phyloP scores from a whole-genome alignment of 2,113 vertebrate species.

The Melanotaenia duboulayi region DNA sequence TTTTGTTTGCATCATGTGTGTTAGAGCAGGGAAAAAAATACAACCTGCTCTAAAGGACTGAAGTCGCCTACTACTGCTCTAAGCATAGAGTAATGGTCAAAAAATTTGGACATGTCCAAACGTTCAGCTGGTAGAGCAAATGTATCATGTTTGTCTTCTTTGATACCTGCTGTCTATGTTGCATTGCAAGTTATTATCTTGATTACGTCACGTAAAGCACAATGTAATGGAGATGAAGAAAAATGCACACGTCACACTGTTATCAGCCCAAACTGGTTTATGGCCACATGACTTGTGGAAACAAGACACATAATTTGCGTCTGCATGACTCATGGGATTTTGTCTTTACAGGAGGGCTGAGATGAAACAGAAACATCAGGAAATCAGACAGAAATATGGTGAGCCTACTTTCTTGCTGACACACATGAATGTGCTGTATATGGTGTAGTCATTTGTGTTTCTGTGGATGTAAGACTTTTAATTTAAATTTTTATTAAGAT shows the following conservation, averaged over 20 bases:
- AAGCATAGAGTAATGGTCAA: too few relatives aligned
- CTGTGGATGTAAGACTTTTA: too few relatives aligned
- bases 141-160: background rate
- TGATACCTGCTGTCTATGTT: background rate
- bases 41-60: too few relatives aligned
- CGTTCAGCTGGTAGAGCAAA: background rate
- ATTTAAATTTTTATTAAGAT: too few relatives aligned
- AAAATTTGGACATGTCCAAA: too few relatives aligned
- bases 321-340: conserved; percentile 24
- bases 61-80: too few relatives aligned
- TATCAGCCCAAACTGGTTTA: conserved; percentile 55
- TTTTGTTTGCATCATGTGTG: too few relatives aligned
- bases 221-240: background rate
- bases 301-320: conserved; percentile 16
- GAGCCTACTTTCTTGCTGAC: conserved; percentile 35
- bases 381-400: conserved; percentile 97
- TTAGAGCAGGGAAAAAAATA: too few relatives aligned
- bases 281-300: conserved; percentile 8
- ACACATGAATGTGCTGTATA: background rate
- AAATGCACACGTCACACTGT: conserved; percentile 36
- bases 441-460: background rate
- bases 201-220: conserved; percentile 15
- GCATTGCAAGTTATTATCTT: conserved; percentile 7
- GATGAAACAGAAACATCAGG: conserved; percentile 92
- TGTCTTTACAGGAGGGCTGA: conserved; percentile 86